Evolutionary conservation across 2,888 invertebrate genomes (phyloP).

Genomic region (Selenia dentaria): DNA sequence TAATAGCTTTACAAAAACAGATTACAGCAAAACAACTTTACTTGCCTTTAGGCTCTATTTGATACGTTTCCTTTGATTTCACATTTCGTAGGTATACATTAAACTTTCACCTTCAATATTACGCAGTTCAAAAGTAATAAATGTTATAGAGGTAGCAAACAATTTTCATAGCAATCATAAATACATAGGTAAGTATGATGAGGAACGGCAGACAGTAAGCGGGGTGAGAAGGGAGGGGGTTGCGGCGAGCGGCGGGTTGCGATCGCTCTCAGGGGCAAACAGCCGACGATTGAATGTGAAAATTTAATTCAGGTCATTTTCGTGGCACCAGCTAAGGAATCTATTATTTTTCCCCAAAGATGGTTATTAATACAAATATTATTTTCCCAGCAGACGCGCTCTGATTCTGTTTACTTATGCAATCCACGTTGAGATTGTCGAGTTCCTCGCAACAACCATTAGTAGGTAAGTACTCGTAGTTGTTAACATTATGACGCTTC

Average conservation of each 20-base stretch:
- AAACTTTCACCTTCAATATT: constrained; percentile 22
- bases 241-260: constrained; percentile 47
- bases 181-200: constrained; percentile 59
- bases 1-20: too few relatives aligned
- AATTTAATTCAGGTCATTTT: constrained; percentile 81
- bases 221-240: constrained; percentile 24
- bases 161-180: constrained; percentile 45
- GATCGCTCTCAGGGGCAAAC: constrained; percentile 74
- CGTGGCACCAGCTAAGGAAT: constrained; percentile 64
- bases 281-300: constrained; percentile 79
- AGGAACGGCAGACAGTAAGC: constrained; percentile 48
- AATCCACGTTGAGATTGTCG: constrained; percentile 38
- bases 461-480: constrained; percentile 25
- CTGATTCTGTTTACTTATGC: constrained; percentile 41
- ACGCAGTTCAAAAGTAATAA: constrained; percentile 23
- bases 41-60: constrained; percentile 2
- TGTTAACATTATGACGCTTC: constrained; percentile 42
- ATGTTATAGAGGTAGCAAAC: constrained; percentile 26
- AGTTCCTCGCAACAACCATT: constrained; percentile 26
- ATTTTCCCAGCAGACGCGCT: constrained; percentile 41
- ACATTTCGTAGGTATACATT: constrained; percentile 13
- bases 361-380: constrained; percentile 64
- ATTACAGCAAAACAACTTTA: not conserved
- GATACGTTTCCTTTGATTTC: constrained; percentile 18
- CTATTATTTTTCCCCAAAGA: constrained; percentile 71